These are phyloP conservation scores for Plusia festucae DNA, from an alignment of 2,888 invertebrate genomes.

Conservation along the genomic window DNA sequence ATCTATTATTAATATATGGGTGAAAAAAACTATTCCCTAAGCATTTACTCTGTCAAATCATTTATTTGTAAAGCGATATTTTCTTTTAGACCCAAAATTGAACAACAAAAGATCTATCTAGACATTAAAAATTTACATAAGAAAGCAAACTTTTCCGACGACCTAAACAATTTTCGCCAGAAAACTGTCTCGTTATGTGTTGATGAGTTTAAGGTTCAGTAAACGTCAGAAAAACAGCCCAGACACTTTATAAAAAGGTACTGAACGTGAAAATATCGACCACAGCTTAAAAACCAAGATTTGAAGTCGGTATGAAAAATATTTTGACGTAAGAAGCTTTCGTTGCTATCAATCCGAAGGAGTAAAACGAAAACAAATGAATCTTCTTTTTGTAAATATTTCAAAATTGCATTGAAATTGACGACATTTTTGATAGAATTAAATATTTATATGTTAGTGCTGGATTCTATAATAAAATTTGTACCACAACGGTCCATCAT, in stretches of 20 bases:
- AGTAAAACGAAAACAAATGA: too few relatives aligned
- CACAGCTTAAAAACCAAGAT: not conserved
- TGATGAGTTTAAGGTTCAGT: not conserved
- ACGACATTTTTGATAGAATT: too few relatives aligned
- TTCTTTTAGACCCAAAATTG: not conserved
- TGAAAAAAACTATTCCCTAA: too few relatives aligned
- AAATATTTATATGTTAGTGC: too few relatives aligned
- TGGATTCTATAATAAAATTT: too few relatives aligned
- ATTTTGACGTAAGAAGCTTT: too few relatives aligned
- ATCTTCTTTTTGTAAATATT: too few relatives aligned
- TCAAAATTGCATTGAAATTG: too few relatives aligned
- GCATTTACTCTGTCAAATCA: not conserved
- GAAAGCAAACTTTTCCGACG: not conserved
- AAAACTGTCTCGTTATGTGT: not conserved
- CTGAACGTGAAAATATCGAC: conserved; percentile 13
- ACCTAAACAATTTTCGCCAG: not conserved
- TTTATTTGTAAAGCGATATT: not conserved
- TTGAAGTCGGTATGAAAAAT: too few relatives aligned
- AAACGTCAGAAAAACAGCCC: conserved; percentile 21
- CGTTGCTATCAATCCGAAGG: too few relatives aligned
- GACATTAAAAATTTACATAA: conserved; percentile 1
- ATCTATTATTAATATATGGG: too few relatives aligned
- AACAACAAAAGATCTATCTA: not conserved
- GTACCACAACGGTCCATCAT: too few relatives aligned
- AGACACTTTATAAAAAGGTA: conserved; percentile 21